Base-by-base conservation (phyloP, 2,797 vertebrate genomes). In the Acipenser ruthenus region DNA sequence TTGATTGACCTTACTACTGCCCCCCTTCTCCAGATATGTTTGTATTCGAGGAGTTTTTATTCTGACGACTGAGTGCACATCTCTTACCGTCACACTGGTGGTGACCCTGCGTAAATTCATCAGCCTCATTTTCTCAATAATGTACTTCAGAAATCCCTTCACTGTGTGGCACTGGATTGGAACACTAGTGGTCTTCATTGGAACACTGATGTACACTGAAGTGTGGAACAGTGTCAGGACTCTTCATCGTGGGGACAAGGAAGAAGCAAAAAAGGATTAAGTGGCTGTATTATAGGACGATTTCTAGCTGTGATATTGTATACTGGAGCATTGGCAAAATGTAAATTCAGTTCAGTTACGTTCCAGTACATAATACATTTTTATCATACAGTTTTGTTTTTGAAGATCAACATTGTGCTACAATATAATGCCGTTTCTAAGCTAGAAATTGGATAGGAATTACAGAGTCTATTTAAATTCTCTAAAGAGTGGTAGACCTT, bases 51-150 rank as follows among this genome's bases (percentile, higher is more conserved):
- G 94, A 0, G 97, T 99, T 10, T 99, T 99, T 80, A 89, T 92
- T 68, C 87, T 99, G 70, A 99, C 97, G 51, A 96, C 96, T 0
- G 96, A 99, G 77, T 99, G 96, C 50, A 73, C 95, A 2, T 99
- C 96, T 0, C 92, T 99, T 52, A 99, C 97, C 0, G 97, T 99
- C 74, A 99, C 97, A 0, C 84, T 99, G 65, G 93, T 99, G 50
- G 95, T 99, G 78, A 99, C 97, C 0, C 87, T 99, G 0, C 92
- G 97, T 13, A 99, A 99, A 79, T 99, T 99, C 7, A 72, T 98
- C 80, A 99, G 97, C 82, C 96, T 99, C 83, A 97, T 99, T 79
- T 87, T 99, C 78, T 99, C 96, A 80, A 97, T 99, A 81, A 64
- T 94, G 60, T 98, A 97, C 80, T 99, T 99, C 79, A 88, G 66